A percentile compares a stretch with the other conserved stretches of the same genome.
These are phyloP conservation scores for Pollicipes pollicipes DNA, from an alignment of 1,140 invertebrate species.

Conservation along the genomic window DNA sequence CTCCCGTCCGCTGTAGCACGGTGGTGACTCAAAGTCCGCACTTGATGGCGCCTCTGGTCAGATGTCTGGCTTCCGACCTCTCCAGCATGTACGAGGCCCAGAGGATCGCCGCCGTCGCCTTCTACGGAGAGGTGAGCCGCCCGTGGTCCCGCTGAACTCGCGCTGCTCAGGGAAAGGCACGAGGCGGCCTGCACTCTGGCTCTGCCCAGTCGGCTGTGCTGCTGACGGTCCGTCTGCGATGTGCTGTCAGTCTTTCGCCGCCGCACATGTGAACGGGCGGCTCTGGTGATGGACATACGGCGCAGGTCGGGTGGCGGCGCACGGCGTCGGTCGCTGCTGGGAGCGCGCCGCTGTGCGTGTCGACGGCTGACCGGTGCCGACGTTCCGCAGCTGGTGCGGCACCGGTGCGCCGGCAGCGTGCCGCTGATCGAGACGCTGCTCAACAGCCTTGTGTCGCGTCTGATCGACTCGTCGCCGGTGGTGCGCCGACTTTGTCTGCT, in stretches of 20 bases:
- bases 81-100: constrained; percentile 40
- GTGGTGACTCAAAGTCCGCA: neutral
- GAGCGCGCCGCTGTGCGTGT: no score
- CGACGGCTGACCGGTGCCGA: no score
- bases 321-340: no score
- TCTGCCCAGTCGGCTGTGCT: no score
- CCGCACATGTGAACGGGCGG: no score
- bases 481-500: constrained; percentile 40
- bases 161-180: no score
- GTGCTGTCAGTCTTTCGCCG: no score
- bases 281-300: no score
- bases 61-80: constrained; percentile 31
- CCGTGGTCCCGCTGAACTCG: no score
- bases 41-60: constrained; percentile 25
- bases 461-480: constrained; percentile 36
- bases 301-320: no score
- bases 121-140: constrained; percentile 40
- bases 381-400: neutral
- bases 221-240: no score
- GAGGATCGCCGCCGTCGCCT: constrained; percentile 40
- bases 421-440: constrained; percentile 37
- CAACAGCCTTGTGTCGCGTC: constrained; percentile 34
- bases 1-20: neutral
- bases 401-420: neutral
- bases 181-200: no score